Evolutionary conservation across 2,113 vertebrate species (phyloP).

Genomic region (Tychaedon coryphoeus): DNA sequence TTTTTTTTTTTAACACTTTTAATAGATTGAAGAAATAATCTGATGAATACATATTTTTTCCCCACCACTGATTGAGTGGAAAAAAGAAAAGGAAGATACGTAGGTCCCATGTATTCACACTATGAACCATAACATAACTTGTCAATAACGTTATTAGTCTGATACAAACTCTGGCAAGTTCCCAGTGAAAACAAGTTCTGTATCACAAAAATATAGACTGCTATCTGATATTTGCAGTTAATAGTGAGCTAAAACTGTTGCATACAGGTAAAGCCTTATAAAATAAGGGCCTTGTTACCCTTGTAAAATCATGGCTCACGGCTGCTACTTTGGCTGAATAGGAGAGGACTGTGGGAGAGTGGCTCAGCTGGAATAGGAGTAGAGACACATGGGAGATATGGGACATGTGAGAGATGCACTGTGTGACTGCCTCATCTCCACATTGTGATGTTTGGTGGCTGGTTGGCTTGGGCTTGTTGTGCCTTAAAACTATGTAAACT

Average conservation of each 20-base stretch:
- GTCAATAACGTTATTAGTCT: not conserved
- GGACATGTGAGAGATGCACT: fast-evolving
- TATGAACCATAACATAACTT: not conserved
- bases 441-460: fast-evolving
- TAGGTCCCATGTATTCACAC: not conserved
- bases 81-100: not conserved
- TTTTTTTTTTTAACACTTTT: not conserved
- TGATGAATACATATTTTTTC: not conserved
- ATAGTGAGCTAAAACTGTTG: not conserved
- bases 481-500: not conserved
- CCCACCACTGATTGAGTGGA: not conserved
- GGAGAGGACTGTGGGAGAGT: not conserved
- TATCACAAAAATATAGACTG: not conserved
- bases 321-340: not conserved
- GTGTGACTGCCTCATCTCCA: not conserved
- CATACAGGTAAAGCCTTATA: not conserved
- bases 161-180: not conserved
- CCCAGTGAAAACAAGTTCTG: not conserved
- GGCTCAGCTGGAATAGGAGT: not conserved
- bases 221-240: not conserved
- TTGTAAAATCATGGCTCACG: not conserved
- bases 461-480: not conserved
- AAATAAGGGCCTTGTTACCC: not conserved
- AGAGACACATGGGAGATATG: not conserved
- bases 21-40: not conserved